Percentiles rank a stretch among this genome's conserved stretches.
Conservation (phyloP, 1,140 invertebrate species). For the Reticulitermes speratus region DNA sequence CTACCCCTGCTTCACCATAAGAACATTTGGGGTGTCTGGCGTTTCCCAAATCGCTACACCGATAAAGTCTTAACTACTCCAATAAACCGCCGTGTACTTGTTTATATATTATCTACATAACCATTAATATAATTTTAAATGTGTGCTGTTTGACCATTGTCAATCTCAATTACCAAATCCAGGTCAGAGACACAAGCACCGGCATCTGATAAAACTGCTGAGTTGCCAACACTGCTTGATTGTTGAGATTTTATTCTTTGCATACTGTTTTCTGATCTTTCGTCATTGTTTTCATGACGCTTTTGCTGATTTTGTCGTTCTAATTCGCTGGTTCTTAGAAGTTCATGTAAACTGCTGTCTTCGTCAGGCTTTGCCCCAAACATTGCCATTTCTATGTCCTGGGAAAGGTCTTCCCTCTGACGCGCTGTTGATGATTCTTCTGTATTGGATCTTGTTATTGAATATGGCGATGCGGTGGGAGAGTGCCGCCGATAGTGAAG, state of each 20-base stretch:
- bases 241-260: neutral
- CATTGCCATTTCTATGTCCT: neutral
- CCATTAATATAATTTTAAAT: neutral
- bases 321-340: neutral
- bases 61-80: too few species aligned
- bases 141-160: neutral
- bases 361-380: neutral
- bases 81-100: too few species aligned
- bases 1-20: too few species aligned
- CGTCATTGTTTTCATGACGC: neutral
- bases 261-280: neutral
- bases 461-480: neutral
- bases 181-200: neutral
- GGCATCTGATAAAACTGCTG: neutral
- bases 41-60: too few species aligned
- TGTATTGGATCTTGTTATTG: constrained; percentile 10
- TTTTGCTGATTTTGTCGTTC: neutral
- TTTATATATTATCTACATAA: neutral
- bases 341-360: neutral
- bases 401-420: neutral
- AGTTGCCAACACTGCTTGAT: neutral
- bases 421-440: neutral
- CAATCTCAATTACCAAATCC: neutral
- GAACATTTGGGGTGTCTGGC: too few species aligned
- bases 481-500: constrained; percentile 1